A percentile compares a stretch with the other conserved stretches of the same genome.
phyloP scores from a whole-genome alignment of 2,797 vertebrate species.

The Eidolon dupreanum region DNA sequence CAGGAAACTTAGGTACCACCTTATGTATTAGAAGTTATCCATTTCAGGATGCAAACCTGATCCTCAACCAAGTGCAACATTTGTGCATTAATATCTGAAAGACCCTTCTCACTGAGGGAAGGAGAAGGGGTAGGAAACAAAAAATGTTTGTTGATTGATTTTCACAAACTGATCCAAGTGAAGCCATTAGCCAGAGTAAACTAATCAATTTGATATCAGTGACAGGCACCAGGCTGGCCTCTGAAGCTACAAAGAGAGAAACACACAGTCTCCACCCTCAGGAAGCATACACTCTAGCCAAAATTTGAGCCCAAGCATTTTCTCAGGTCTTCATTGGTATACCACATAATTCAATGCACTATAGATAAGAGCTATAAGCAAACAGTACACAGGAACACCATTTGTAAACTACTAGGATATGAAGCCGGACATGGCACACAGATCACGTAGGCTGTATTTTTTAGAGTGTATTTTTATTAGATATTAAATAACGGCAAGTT shows the following conservation, averaged over 20 bases:
- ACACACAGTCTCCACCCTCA: neutral
- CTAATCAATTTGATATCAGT: neutral
- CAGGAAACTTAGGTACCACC: neutral
- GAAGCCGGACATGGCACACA: neutral
- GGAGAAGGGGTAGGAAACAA: neutral
- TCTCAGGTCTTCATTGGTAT: neutral
- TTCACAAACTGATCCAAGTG: neutral
- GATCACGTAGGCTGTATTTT: too few relatives aligned
- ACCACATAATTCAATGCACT: neutral
- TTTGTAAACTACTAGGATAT: neutral
- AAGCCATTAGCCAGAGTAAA: neutral
- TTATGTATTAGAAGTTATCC: neutral
- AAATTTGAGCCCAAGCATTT: neutral
- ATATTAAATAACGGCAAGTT: neutral
- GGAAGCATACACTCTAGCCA: neutral
- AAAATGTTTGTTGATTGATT: neutral
- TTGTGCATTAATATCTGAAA: neutral
- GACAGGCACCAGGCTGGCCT: neutral
- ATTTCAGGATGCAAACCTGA: neutral
- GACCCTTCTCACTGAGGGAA: neutral
- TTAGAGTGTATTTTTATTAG: neutral
- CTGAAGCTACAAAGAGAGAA: neutral
- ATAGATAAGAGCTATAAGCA: neutral
- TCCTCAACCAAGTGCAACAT: neutral
- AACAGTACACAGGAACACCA: rapidly evolving